These are phyloP conservation scores for Ashinkailepas kermadecensis DNA, from an alignment of 2,888 invertebrate genomes.

Conservation along the genomic window DNA sequence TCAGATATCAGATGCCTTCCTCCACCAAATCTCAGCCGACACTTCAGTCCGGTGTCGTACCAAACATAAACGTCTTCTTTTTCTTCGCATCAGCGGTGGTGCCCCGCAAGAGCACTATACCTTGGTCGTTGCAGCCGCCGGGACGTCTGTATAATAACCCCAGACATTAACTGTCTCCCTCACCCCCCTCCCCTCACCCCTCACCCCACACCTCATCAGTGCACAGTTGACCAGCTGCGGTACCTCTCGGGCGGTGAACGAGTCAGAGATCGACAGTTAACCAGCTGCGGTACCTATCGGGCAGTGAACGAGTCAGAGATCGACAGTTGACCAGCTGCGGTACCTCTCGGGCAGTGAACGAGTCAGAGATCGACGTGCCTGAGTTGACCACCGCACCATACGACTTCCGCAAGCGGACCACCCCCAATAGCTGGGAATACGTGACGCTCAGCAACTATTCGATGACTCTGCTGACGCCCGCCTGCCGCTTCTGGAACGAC, in stretches of 20 bases:
- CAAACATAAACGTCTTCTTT: too few relatives aligned
- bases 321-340: neutral
- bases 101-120: too few relatives aligned
- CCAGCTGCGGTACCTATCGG: too few relatives aligned
- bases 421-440: neutral
- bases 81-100: too few relatives aligned
- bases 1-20: too few relatives aligned
- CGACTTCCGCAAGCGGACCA: constrained; percentile 23
- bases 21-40: too few relatives aligned
- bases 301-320: neutral
- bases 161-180: too few relatives aligned
- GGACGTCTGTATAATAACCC: too few relatives aligned
- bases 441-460: constrained; percentile 13
- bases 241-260: neutral
- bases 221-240: neutral
- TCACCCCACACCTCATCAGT: neutral
- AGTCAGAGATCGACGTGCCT: neutral
- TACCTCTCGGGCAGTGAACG: neutral
- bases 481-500: constrained; percentile 25
- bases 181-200: too few relatives aligned
- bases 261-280: neutral
- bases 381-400: neutral
- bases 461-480: neutral
- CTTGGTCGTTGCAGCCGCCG: too few relatives aligned
- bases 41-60: too few relatives aligned